A percentile compares a stretch with the other conserved stretches of the same genome.
Evolutionary conservation across 2,113 vertebrate genomes (phyloP).

Genomic region (Ariopsis seemanni): DNA sequence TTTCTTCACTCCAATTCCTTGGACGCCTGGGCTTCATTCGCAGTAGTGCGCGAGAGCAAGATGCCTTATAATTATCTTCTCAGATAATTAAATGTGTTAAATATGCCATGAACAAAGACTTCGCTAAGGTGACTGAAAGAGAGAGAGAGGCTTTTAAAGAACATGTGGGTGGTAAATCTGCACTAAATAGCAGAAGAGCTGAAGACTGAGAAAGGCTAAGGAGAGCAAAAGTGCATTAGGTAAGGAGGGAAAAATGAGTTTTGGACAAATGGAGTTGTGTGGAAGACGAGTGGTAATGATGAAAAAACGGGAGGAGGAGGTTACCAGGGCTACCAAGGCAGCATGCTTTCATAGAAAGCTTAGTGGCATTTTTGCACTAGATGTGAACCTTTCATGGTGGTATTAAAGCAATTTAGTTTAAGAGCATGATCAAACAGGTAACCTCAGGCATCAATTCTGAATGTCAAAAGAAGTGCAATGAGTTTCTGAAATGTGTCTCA

Average conservation of each 20-base stretch:
- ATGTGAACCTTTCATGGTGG: conserved; percentile 25
- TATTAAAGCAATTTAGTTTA: conserved; percentile 35
- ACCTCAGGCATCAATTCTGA: conserved; percentile 22
- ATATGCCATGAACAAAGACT: conserved; percentile 28
- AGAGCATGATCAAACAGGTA: conserved; percentile 41
- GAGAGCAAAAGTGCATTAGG: conserved; percentile 32
- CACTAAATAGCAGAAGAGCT: conserved; percentile 37
- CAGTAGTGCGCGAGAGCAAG: conserved; percentile 56
- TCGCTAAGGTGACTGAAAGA: neutral
- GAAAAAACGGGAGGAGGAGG: conserved; percentile 46
- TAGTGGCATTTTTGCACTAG: conserved; percentile 22
- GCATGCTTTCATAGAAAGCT: conserved; percentile 17
- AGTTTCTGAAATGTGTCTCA: neutral
- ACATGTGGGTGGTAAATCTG: conserved; percentile 31
- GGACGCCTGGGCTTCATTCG: conserved; percentile 69
- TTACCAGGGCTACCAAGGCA: conserved; percentile 33
- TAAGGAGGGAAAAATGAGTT: conserved; percentile 45
- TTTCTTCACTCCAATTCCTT: conserved; percentile 68
- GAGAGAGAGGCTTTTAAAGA: neutral
- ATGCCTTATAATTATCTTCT: conserved; percentile 62
- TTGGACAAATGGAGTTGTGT: conserved; percentile 56
- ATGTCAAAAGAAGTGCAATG: conserved; percentile 3
- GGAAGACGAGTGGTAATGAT: conserved; percentile 3
- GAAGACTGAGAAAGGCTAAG: conserved; percentile 36
- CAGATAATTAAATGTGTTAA: conserved; percentile 45